Evolutionary conservation across 2,888 invertebrate species (phyloP), one percentile per base, ranked within the genome.

Genomic region (Heliconius aoede): DNA sequence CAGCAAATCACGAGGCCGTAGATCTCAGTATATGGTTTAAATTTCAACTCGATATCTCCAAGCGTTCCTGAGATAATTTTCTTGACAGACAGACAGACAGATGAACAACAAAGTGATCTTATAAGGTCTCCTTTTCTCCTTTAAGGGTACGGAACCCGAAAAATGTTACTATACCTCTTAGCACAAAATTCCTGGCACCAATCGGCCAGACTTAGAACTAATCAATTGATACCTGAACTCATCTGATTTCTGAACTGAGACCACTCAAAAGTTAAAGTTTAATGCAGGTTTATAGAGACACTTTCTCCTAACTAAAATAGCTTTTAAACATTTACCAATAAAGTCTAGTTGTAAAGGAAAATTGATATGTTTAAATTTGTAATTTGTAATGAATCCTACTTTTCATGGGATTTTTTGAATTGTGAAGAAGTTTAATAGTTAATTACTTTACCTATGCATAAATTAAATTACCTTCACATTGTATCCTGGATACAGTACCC

Each of bases 181-280:
- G 24, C 24, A 24, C n/a, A 26, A 58, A 58, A 4, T 78, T 65
- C 24, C 76, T 76, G 69, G 67, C 73, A 75, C 58, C 73, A 72
- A 80, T 81, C 78, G 78, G 78, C 80, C 78, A 80, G 80, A 76
- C 83, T 76, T 79, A 76, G 58, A 83, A 84, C 82, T 82, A 84
- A 84, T 84, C 83, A 83, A 80, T 83, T 81, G 82, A 78, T 76
- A 76, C 76, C 77, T 78, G 76, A 80, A 82, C 81, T 82, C 82
- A 79, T 76, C 84, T 82, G 83, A 85, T 85, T 84, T 80, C 82
- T 83, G 80, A 82, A 85, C 83, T 82, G 81, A 81, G 82, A 79
- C 81, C 85, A 83, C 84, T 87, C 84, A 81, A 85, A 87, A 84
- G 83, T 85, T 82, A 76, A 79, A 78, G 79, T 82, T 79, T 82